These are phyloP conservation scores for Etheostoma nigrum DNA, from an alignment of 2,797 vertebrate species.

Conservation along the genomic window DNA sequence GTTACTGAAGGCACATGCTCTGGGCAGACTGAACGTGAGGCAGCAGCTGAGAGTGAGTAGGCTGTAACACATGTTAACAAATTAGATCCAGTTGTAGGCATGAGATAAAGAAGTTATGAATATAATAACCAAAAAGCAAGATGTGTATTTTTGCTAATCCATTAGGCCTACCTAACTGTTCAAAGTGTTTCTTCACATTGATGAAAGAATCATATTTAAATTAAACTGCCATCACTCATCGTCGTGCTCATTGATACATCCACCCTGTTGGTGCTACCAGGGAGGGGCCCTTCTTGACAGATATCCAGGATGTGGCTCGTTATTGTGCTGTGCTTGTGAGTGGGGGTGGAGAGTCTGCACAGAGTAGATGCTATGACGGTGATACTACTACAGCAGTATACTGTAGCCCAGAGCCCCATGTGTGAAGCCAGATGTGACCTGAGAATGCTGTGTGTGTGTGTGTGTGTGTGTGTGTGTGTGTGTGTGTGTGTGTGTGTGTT, in stretches of 20 bases:
- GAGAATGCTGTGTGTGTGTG: conserved; percentile 57
- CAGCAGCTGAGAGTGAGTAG: background rate
- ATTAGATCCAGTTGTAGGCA: conserved; percentile 20
- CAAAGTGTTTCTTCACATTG: background rate
- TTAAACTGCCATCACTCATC: background rate
- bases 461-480: conserved; percentile 51
- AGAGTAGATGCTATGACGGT: conserved; percentile 33
- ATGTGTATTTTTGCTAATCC: background rate
- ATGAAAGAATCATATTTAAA: conserved; percentile 1
- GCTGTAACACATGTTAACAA: conserved; percentile 7
- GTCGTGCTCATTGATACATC: conserved; percentile 14
- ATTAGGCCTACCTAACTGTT: background rate
- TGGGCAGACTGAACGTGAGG: background rate
- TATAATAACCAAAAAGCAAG: background rate
- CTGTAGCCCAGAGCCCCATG: conserved; percentile 41
- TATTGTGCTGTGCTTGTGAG: conserved; percentile 23
- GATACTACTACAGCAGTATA: conserved; percentile 11
- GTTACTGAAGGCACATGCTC: background rate
- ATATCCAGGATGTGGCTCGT: conserved; percentile 37
- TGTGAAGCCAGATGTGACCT: conserved; percentile 61
- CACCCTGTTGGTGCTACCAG: conserved; percentile 26
- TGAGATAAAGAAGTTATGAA: conserved; percentile 9
- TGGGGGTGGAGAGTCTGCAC: conserved; percentile 38
- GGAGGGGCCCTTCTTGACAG: conserved; percentile 40
- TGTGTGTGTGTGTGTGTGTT: conserved; percentile 33